Evolutionary conservation across 2,888 invertebrate genomes (phyloP), one percentile per base, ranked within the genome.

Genomic region (Dryomyza anilis): DNA sequence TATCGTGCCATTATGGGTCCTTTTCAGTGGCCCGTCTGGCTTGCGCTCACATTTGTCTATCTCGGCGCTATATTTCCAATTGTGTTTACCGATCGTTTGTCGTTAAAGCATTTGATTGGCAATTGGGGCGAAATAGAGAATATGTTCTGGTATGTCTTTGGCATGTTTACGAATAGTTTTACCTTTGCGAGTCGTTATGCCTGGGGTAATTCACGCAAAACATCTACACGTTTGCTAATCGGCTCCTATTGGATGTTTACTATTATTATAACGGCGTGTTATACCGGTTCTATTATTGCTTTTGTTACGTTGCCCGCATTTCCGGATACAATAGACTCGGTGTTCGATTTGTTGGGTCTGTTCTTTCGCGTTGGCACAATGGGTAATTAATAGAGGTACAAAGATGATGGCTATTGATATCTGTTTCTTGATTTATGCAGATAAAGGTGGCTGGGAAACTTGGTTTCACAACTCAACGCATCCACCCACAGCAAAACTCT

Each of bases 141-240:
- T 73, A 92, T 93, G 92, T 93, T 93, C 79, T 93, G 93, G 93
- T 92, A 92, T 76, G 91, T 93, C 62, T 93, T 92, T 74, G 92
- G 93, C 5, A 93, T 92, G 48, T 93, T 93, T 76, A 93, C 93
- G 0, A 93, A 93, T 75, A 89, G 90, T 71, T 91, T 93, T 73
- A 89, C 90, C 0, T 91, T 91, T 74, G 81, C 85, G 45, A 90
- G 91, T 0, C 86, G 86, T 75, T 87, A 88, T 72, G 89, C 91
- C 12, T 93, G 91, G 91, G 88, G 87, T 69, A 89, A 86, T 76
- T 88, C 89, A 2, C 86, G 85, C 53, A 91, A 90, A 78, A 81
- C 87, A 23, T 89, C 92, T 0, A 92, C 91, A 0, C 85, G 91
- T 67, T 74, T 92, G 10, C 82, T 93, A 14, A 89, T 93, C 68